A percentile compares a stretch with the other conserved stretches of the same genome.
These are phyloP conservation scores for Linnaemya tessellans DNA, from an alignment of 2,888 invertebrate species.

Conservation along the genomic window DNA sequence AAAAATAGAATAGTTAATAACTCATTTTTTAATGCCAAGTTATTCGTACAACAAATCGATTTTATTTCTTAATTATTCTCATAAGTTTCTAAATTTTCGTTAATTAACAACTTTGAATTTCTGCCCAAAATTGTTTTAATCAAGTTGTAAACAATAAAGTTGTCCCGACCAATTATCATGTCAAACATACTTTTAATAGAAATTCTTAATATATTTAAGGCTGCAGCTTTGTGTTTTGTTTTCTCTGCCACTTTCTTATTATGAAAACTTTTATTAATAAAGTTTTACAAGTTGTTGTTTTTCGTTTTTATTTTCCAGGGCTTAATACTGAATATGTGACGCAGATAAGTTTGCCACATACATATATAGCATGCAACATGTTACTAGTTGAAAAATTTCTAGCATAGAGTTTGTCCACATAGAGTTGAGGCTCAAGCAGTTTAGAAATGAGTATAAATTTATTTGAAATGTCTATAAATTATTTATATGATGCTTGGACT, in stretches of 20 bases:
- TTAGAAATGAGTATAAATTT: too few species aligned
- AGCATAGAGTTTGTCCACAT: background rate
- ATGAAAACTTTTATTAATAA: slow-evolving; percentile 69
- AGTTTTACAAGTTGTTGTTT: slow-evolving; percentile 53
- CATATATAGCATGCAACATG: slow-evolving; percentile 67
- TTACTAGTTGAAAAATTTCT: slow-evolving; percentile 46
- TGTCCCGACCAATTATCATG: slow-evolving; percentile 44
- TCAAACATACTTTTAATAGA: slow-evolving; percentile 49
- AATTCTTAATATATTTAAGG: slow-evolving; percentile 37
- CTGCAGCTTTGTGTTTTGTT: slow-evolving; percentile 7
- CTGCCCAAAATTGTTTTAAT: background rate
- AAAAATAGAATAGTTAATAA: too few species aligned
- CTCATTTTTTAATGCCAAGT: too few species aligned
- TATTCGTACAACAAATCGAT: too few species aligned
- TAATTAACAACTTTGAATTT: too few species aligned
- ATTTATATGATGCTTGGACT: too few species aligned
- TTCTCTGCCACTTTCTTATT: slow-evolving; percentile 20
- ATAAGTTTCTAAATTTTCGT: too few species aligned
- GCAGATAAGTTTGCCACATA: slow-evolving; percentile 58
- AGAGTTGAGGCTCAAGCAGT: background rate
- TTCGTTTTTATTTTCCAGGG: slow-evolving; percentile 7
- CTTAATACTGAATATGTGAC: slow-evolving; percentile 59
- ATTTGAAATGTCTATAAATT: too few species aligned
- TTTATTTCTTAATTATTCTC: too few species aligned
- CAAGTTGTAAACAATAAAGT: slow-evolving; percentile 11